Conservation (phyloP, 2,113 vertebrate species). For the Podarcis muralis region DNA sequence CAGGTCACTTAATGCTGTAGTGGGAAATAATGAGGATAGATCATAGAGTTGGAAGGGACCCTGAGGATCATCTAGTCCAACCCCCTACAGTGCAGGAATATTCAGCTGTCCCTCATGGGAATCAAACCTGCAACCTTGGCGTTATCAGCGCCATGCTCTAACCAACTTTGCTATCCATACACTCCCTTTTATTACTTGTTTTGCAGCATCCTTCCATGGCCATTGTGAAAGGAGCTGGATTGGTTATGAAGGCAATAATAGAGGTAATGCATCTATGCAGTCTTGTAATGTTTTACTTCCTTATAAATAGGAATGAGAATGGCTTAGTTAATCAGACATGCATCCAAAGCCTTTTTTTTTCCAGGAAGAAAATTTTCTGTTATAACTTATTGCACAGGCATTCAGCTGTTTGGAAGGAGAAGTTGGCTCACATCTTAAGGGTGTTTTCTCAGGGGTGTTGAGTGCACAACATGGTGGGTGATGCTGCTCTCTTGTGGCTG, state of each 20-base stretch:
- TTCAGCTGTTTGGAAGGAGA: neutral
- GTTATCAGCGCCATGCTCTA: no score
- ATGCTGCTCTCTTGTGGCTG: no score
- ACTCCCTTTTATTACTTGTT: neutral
- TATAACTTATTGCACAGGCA: neutral
- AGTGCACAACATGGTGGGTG: no score
- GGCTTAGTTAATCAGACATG: neutral
- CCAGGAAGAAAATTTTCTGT: neutral
- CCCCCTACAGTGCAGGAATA: no score
- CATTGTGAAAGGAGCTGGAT: slow-evolving; percentile 96
- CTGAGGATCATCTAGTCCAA: no score
- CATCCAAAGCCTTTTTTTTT: neutral
- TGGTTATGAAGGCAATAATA: slow-evolving; percentile 99
- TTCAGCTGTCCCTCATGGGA: no score
- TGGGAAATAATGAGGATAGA: neutral
- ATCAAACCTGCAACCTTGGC: no score
- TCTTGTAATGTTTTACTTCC: neutral
- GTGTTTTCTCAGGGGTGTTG: no score
- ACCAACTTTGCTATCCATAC: neutral
- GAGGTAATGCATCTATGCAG: slow-evolving; percentile 82
- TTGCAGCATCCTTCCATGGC: slow-evolving; percentile 97
- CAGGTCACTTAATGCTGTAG: neutral
- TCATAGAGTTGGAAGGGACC: no score
- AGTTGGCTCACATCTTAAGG: no score
- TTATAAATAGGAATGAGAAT: neutral